phyloP scores from a whole-genome alignment of 2,888 invertebrate species.

The Unio pictorum region DNA sequence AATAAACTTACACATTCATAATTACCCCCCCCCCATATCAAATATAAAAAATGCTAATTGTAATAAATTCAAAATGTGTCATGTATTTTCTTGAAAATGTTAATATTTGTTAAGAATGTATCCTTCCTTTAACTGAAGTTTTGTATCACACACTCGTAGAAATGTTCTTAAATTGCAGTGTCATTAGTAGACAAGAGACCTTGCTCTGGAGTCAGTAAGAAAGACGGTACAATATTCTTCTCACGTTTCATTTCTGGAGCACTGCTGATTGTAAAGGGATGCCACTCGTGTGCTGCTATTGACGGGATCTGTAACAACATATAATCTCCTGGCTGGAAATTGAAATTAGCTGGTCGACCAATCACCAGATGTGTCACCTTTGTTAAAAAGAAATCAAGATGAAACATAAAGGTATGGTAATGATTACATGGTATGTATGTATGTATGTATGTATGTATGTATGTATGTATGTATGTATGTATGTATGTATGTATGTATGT shows the following conservation, averaged over 20 bases:
- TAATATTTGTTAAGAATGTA: background rate
- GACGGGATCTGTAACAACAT: constrained; percentile 93
- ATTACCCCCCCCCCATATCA: too few relatives aligned
- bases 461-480: too few relatives aligned
- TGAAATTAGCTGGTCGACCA: constrained; percentile 87
- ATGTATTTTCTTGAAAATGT: too few relatives aligned
- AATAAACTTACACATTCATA: too few relatives aligned
- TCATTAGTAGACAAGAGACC: background rate
- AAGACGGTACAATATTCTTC: background rate
- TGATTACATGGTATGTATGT: too few relatives aligned
- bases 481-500: too few relatives aligned
- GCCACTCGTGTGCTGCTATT: constrained; percentile 95
- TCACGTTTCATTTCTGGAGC: constrained; percentile 91
- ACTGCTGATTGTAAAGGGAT: constrained; percentile 96
- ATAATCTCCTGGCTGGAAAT: constrained; percentile 94
- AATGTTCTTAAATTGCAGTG: background rate
- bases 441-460: too few relatives aligned
- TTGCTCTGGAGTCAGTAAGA: too few relatives aligned
- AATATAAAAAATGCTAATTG: background rate
- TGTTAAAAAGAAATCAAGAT: constrained; percentile 76
- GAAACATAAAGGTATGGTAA: too few relatives aligned
- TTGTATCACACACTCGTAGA: background rate
- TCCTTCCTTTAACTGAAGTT: too few relatives aligned
- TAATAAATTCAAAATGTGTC: background rate
- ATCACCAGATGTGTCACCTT: constrained; percentile 87